Evolutionary conservation across 2,888 invertebrate species (phyloP).

Genomic region (Tolmerus cingulatus): DNA sequence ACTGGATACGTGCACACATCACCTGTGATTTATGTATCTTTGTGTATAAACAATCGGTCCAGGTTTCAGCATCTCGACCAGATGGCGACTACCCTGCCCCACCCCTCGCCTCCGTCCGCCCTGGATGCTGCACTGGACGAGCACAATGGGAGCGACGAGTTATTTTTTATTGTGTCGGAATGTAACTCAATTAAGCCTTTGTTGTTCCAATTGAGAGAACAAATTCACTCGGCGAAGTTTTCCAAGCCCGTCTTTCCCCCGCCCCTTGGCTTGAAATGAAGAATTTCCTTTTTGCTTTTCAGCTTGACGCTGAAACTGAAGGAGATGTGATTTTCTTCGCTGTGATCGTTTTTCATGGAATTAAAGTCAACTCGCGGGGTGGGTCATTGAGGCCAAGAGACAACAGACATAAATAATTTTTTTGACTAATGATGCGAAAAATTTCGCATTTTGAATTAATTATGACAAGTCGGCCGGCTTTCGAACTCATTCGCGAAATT

Average conservation of each 20-base stretch:
- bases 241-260: background rate
- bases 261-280: background rate
- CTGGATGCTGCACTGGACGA: background rate
- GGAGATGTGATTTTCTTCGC: background rate
- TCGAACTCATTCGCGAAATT: background rate
- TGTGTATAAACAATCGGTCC: background rate
- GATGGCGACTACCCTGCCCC: background rate
- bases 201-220: constrained; percentile 31
- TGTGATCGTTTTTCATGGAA: background rate
- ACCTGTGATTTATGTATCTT: constrained; percentile 8
- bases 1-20: background rate
- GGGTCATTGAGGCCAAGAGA: constrained; percentile 10
- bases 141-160: constrained; percentile 15
- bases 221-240: background rate
- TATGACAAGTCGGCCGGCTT: background rate
- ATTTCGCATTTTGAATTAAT: background rate
- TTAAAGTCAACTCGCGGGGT: background rate
- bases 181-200: constrained; percentile 20
- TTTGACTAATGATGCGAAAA: constrained; percentile 23
- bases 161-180: constrained; percentile 17
- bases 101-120: background rate
- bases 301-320: background rate
- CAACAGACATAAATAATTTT: background rate
- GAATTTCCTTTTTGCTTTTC: background rate
- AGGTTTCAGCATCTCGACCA: background rate